These are phyloP conservation scores for Thalpophila matura DNA, from an alignment of 2,888 invertebrate species.

Conservation along the genomic window DNA sequence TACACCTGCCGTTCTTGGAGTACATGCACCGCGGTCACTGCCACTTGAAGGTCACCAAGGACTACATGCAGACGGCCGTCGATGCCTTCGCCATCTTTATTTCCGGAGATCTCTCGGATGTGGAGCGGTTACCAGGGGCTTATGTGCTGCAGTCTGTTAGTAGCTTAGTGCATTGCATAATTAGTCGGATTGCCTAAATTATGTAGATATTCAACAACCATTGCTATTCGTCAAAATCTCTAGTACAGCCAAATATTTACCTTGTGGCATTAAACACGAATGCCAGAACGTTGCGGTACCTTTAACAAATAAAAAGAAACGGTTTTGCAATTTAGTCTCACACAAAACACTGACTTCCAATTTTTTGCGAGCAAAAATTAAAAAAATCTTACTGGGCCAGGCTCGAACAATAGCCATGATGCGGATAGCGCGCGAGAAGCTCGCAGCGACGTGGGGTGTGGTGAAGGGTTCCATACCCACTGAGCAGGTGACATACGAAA, in stretches of 20 bases:
- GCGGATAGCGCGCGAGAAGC: slow-evolving; percentile 80
- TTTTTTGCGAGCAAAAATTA: too few species aligned
- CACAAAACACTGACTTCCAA: too few species aligned
- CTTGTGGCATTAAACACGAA: too few species aligned
- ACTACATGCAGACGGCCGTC: slow-evolving; percentile 85
- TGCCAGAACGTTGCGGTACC: too few species aligned
- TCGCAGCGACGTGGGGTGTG: slow-evolving; percentile 79
- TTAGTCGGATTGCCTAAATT: too few species aligned
- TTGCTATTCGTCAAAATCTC: not conserved
- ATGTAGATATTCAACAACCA: too few species aligned
- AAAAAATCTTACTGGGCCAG: slow-evolving; percentile 60
- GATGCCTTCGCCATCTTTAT: slow-evolving; percentile 83
- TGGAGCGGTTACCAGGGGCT: slow-evolving; percentile 72
- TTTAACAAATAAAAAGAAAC: too few species aligned
- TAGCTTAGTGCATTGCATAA: slow-evolving; percentile 13
- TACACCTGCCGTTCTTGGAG: slow-evolving; percentile 75
- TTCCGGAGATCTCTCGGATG: slow-evolving; percentile 74
- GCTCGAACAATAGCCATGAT: slow-evolving; percentile 86
- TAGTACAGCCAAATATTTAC: too few species aligned
- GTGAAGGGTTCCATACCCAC: slow-evolving; percentile 69
- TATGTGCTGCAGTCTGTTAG: slow-evolving; percentile 83
- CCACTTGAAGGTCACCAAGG: slow-evolving; percentile 72
- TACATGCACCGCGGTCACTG: slow-evolving; percentile 75
- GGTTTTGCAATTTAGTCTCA: too few species aligned
- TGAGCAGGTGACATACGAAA: slow-evolving; percentile 66